Conservation (phyloP, 1,140 invertebrate species). For the Drosophila punjabiensis region DNA sequence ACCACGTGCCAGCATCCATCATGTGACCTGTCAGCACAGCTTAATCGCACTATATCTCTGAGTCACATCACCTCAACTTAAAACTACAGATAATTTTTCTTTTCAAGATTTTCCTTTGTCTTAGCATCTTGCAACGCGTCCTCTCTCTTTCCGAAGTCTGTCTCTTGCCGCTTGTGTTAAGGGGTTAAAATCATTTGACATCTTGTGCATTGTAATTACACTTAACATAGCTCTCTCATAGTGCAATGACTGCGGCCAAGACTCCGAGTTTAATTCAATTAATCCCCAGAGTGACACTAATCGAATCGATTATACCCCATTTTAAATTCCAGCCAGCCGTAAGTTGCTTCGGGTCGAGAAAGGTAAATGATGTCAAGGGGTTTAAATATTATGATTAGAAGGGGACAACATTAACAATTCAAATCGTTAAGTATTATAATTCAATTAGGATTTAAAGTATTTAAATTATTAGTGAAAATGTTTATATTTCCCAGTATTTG, state of each 20-base stretch:
- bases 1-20: slow-evolving; percentile 48
- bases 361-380: slow-evolving; percentile 34
- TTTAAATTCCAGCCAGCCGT: slow-evolving; percentile 21
- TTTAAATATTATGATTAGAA: slow-evolving; percentile 40
- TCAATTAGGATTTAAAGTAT: neutral
- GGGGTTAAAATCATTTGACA: slow-evolving; percentile 77
- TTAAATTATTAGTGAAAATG: too few relatives aligned
- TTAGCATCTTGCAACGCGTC: slow-evolving; percentile 20
- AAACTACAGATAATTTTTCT: slow-evolving; percentile 27
- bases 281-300: slow-evolving; percentile 47
- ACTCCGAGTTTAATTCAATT: slow-evolving; percentile 63
- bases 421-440: neutral
- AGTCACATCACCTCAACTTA: slow-evolving; percentile 20
- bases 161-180: slow-evolving; percentile 52
- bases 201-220: slow-evolving; percentile 69
- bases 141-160: slow-evolving; percentile 28
- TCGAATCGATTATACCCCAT: slow-evolving; percentile 46
- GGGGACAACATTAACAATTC: neutral
- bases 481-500: neutral
- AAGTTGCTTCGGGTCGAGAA: slow-evolving; percentile 22
- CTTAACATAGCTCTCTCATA: slow-evolving; percentile 53
- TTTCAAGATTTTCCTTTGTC: slow-evolving; percentile 36
- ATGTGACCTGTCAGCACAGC: slow-evolving; percentile 31
- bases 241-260: slow-evolving; percentile 23
- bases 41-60: slow-evolving; percentile 49